These are phyloP conservation scores for Ichneumoninae sp. DNA, from an alignment of 2,888 invertebrate species.

Conservation along the genomic window DNA sequence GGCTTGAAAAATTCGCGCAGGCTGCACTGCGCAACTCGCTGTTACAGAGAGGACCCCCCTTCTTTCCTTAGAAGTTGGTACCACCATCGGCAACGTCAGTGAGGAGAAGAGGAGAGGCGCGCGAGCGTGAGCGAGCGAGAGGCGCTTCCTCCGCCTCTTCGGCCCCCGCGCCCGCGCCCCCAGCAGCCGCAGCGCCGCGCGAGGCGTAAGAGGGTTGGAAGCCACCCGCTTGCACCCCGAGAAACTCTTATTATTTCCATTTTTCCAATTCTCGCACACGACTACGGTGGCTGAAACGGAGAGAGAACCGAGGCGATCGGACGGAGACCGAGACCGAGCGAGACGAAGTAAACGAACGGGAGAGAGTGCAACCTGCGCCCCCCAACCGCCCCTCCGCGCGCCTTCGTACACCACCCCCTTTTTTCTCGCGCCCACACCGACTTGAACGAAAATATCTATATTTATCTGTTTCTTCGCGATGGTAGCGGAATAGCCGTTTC, in stretches of 20 bases:
- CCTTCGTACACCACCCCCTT: constrained; percentile 59
- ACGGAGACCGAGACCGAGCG: constrained; percentile 45
- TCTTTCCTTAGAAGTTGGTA: constrained; percentile 56
- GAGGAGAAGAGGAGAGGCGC: constrained; percentile 49
- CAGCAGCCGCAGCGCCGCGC: constrained; percentile 55
- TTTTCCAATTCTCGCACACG: constrained; percentile 81
- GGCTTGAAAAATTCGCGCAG: constrained; percentile 74
- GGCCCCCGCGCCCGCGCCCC: constrained; percentile 66
- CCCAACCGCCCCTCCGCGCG: constrained; percentile 60
- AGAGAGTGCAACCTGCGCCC: constrained; percentile 48
- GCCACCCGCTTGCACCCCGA: constrained; percentile 67
- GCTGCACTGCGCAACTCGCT: constrained; percentile 82
- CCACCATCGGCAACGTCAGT: constrained; percentile 58
- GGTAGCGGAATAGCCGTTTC: constrained; percentile 52
- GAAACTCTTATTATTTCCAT: constrained; percentile 83
- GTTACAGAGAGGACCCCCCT: constrained; percentile 51
- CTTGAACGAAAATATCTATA: constrained; percentile 81
- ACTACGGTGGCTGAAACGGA: constrained; percentile 39
- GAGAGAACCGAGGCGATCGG: constrained; percentile 43
- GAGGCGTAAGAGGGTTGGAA: constrained; percentile 48
- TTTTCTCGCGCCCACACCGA: constrained; percentile 71
- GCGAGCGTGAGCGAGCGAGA: constrained; percentile 33
- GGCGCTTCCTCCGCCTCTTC: constrained; percentile 71
- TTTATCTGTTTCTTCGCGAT: constrained; percentile 83
- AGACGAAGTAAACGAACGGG: constrained; percentile 39